Evolutionary conservation across 1,140 invertebrate species (phyloP).

Genomic region (Drosophila pseudoobscura): DNA sequence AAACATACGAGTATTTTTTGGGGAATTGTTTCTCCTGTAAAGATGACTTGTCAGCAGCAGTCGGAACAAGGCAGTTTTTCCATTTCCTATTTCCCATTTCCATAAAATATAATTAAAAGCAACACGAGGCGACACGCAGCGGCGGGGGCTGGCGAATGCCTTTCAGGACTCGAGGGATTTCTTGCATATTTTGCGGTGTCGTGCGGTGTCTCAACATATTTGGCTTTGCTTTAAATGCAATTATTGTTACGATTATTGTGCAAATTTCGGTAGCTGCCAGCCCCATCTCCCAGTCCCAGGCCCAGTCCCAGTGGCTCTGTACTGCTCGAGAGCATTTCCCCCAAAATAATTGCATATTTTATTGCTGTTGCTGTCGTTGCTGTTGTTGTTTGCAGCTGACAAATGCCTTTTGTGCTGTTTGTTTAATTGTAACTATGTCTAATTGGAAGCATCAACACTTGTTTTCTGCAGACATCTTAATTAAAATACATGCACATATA

Average conservation of each 20-base stretch:
- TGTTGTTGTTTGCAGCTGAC: conserved; percentile 42
- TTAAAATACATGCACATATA: conserved; percentile 30
- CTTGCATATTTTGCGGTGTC: conserved; percentile 63
- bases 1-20: conserved; percentile 14
- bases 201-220: conserved; percentile 53
- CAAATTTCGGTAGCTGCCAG: conserved; percentile 20
- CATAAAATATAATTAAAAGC: conserved; percentile 79
- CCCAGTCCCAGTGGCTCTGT: neutral
- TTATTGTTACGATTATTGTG: conserved; percentile 69
- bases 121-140: conserved; percentile 42
- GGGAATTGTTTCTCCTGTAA: conserved; percentile 20
- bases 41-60: conserved; percentile 54
- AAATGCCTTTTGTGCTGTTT: conserved; percentile 57
- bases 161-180: conserved; percentile 47
- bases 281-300: too few relatives aligned
- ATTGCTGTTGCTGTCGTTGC: conserved; percentile 36
- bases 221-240: conserved; percentile 59
- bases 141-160: conserved; percentile 13
- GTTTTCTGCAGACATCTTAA: conserved; percentile 44
- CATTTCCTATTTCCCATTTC: conserved; percentile 30
- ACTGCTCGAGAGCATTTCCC: conserved; percentile 23
- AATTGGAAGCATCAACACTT: conserved; percentile 61
- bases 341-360: conserved; percentile 66
- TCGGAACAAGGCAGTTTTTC: neutral
- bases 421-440: conserved; percentile 45